Evolutionary conservation across 2,888 invertebrate species (phyloP).

Genomic region (Pinctada fucata): DNA sequence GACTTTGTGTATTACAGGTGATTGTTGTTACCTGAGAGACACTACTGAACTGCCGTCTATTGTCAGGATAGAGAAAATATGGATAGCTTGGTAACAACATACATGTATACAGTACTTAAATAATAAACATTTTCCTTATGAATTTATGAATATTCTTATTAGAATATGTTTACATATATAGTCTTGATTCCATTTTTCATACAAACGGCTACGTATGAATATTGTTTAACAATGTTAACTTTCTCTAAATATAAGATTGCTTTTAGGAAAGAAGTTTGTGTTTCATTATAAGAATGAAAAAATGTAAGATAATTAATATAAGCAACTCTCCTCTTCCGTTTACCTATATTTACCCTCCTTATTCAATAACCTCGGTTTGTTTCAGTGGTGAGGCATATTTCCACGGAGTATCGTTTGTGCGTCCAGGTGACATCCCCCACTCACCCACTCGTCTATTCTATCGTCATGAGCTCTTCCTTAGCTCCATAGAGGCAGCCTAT

Average conservation of each 20-base stretch:
- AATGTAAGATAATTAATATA: too few relatives aligned
- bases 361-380: slow-evolving; percentile 49
- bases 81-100: slow-evolving; percentile 81
- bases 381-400: slow-evolving; percentile 92
- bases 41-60: slow-evolving; percentile 89
- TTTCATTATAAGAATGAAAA: too few relatives aligned
- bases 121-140: too few relatives aligned
- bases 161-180: too few relatives aligned
- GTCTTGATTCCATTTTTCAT: too few relatives aligned
- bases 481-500: slow-evolving; percentile 93
- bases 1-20: slow-evolving; percentile 79
- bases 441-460: slow-evolving; percentile 85
- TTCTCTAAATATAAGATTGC: not conserved
- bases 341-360: too few relatives aligned
- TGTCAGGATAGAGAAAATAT: slow-evolving; percentile 94
- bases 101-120: too few relatives aligned
- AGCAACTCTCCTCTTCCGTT: too few relatives aligned
- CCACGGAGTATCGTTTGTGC: slow-evolving; percentile 94
- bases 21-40: slow-evolving; percentile 95
- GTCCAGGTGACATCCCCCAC: slow-evolving; percentile 91
- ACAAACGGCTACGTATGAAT: not conserved
- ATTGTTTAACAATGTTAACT: slow-evolving; percentile 7
- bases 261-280: too few relatives aligned
- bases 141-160: too few relatives aligned
- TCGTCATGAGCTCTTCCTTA: slow-evolving; percentile 94